These are phyloP conservation scores for Acrocyrtus sp. DNA, from an alignment of 2,888 invertebrate genomes.

Conservation along the genomic window DNA sequence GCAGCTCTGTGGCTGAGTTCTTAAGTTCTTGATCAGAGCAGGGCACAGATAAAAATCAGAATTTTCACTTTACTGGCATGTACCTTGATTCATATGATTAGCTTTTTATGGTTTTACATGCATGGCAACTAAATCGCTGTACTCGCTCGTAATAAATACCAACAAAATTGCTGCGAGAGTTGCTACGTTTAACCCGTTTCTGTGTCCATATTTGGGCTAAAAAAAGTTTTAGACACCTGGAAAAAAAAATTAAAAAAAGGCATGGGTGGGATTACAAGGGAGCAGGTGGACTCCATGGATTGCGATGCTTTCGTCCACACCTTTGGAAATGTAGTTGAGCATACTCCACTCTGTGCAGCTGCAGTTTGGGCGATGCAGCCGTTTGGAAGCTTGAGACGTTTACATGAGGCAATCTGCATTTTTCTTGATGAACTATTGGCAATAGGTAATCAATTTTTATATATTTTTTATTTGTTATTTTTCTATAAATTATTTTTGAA, in stretches of 20 bases:
- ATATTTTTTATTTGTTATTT: background rate
- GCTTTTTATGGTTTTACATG: too few relatives aligned
- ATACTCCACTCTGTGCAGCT: slow-evolving; percentile 61
- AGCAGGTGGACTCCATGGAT: slow-evolving; percentile 59
- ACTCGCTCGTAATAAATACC: too few relatives aligned
- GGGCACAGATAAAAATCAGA: background rate
- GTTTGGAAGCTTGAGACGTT: slow-evolving; percentile 68
- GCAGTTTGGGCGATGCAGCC: slow-evolving; percentile 67
- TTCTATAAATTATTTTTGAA: background rate
- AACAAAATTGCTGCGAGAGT: too few relatives aligned
- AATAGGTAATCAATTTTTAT: slow-evolving; percentile 68
- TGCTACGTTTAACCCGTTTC: too few relatives aligned
- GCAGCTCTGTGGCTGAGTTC: background rate
- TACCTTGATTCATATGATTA: too few relatives aligned
- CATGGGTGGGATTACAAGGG: slow-evolving; percentile 43
- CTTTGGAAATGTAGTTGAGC: slow-evolving; percentile 64
- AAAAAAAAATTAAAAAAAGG: too few relatives aligned
- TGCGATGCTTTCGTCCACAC: slow-evolving; percentile 62
- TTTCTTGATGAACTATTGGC: slow-evolving; percentile 71
- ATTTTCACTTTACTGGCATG: too few relatives aligned
- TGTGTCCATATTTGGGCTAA: too few relatives aligned
- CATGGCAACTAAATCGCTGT: too few relatives aligned
- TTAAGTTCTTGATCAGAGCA: too few relatives aligned
- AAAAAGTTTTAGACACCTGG: too few relatives aligned
- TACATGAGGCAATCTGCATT: slow-evolving; percentile 70